phyloP scores from a whole-genome alignment of 1,140 invertebrate genomes.

The Arctopsyche grandis region DNA sequence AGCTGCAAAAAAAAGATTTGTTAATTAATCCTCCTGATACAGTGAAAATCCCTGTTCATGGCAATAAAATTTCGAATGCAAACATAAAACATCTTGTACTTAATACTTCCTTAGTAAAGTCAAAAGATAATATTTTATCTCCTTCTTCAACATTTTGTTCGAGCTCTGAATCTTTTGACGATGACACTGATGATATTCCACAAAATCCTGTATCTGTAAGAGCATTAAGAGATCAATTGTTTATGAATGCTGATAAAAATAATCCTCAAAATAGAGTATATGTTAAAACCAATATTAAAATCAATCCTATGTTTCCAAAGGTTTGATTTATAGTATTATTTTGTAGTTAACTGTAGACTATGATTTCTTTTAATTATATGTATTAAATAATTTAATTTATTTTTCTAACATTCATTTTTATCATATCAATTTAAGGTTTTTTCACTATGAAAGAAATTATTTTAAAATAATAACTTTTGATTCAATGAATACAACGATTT shows the following conservation, averaged over 20 bases:
- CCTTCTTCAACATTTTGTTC: slow-evolving; percentile 45
- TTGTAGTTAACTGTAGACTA: too few relatives aligned
- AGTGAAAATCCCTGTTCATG: background rate
- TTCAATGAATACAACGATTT: too few relatives aligned
- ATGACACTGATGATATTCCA: slow-evolving; percentile 30
- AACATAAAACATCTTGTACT: background rate
- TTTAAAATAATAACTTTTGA: too few relatives aligned
- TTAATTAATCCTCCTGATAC: background rate
- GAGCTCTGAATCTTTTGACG: slow-evolving; percentile 54
- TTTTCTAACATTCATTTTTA: too few relatives aligned
- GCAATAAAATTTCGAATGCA: background rate
- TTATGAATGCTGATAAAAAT: background rate
- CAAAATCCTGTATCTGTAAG: slow-evolving; percentile 54
- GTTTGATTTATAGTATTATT: too few relatives aligned
- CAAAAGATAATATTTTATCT: background rate
- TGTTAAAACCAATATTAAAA: too few relatives aligned
- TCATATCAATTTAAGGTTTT: too few relatives aligned
- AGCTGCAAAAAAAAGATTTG: slow-evolving; percentile 22
- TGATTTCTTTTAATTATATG: too few relatives aligned
- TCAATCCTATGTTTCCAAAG: too few relatives aligned
- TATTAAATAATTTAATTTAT: too few relatives aligned
- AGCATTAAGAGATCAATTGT: slow-evolving; percentile 56
- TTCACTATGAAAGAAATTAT: too few relatives aligned
- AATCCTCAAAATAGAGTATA: too few relatives aligned
- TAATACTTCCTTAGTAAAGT: background rate